phyloP scores from a whole-genome alignment of 1,140 invertebrate species.

The Procambarus clarkii region DNA sequence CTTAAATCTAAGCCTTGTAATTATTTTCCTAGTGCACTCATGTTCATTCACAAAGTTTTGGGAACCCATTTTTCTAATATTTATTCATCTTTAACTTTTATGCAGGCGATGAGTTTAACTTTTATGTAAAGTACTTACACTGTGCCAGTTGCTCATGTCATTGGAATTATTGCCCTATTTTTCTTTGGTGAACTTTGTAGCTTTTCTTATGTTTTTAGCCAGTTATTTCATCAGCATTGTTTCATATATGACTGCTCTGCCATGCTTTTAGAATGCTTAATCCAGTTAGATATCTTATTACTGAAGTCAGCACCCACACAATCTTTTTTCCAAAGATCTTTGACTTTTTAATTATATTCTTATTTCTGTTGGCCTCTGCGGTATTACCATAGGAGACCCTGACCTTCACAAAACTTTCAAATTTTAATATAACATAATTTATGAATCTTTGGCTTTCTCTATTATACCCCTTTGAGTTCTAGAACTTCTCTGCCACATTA shows the following conservation, averaged over 20 bases:
- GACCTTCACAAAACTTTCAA: not conserved
- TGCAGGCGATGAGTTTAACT: no score
- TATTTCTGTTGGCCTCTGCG: not conserved
- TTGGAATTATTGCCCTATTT: not conserved
- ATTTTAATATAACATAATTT: not conserved
- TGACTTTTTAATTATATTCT: not conserved
- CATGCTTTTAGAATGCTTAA: not conserved
- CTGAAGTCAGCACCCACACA: no score
- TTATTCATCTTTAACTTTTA: no score
- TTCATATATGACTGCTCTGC: not conserved
- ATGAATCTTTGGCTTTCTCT: no score
- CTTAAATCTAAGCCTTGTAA: no score
- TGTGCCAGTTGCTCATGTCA: no score
- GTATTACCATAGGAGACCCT: not conserved
- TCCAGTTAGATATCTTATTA: no score
- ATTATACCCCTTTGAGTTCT: not conserved
- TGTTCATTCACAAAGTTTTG: no score
- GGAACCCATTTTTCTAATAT: no score
- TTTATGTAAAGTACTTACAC: no score
- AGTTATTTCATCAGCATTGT: not conserved
- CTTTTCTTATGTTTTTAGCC: not conserved
- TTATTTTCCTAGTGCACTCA: no score
- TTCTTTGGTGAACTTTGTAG: not conserved
- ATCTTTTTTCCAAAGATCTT: not conserved
- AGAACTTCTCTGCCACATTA: not conserved